Conservation (phyloP, 2,113 vertebrate species). For the Sclerurus mexicanus region DNA sequence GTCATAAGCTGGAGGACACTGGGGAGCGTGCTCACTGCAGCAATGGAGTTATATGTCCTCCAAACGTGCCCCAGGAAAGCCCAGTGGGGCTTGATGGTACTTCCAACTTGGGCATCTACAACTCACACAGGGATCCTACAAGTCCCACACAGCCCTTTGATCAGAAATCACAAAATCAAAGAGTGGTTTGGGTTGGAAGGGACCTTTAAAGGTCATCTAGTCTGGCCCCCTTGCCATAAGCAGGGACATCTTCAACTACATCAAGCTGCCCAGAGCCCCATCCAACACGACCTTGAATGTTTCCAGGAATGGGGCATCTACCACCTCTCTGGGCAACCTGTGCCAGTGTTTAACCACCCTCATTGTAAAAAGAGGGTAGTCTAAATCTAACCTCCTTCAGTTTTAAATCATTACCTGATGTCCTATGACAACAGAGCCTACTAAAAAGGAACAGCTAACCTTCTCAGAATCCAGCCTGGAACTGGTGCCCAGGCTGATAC, state of each 20-base stretch:
- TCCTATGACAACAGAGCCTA: not conserved
- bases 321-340: not conserved
- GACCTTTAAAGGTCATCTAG: not conserved
- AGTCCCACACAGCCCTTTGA: not conserved
- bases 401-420: not conserved
- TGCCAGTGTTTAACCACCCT: not conserved
- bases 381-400: not conserved
- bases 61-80: not conserved
- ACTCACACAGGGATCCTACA: not conserved
- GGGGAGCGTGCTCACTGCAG: not conserved
- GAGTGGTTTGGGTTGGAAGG: not conserved
- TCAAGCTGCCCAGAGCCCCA: not conserved
- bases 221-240: not conserved
- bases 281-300: not conserved
- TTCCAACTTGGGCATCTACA: not conserved
- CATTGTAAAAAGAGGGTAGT: fast-evolving
- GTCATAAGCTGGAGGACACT: not conserved
- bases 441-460: not conserved
- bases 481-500: not conserved
- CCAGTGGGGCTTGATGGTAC: not conserved
- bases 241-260: not conserved
- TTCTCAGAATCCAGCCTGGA: not conserved
- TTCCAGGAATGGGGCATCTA: not conserved
- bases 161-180: not conserved
- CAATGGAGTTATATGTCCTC: not conserved